Conservation (phyloP, 2,797 vertebrate species). For the Capromys pilorides region DNA sequence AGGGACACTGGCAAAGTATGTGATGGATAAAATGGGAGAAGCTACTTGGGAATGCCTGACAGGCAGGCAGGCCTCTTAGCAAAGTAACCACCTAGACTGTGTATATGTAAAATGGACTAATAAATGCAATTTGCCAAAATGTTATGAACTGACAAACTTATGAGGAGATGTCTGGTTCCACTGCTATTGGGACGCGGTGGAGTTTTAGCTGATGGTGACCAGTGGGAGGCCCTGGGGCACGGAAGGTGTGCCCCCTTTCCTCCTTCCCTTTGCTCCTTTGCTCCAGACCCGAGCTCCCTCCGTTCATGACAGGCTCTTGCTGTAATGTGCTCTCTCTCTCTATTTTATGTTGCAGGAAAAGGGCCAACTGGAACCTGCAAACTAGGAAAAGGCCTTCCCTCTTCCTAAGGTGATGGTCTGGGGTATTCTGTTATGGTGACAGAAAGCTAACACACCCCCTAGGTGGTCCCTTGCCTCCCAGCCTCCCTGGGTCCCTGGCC, state of each 20-base stretch:
- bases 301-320: accelerated
- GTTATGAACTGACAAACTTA: background rate
- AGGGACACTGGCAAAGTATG: background rate
- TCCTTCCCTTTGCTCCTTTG: background rate
- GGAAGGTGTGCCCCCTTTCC: too few species aligned
- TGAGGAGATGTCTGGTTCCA: background rate
- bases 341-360: background rate
- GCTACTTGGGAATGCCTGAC: background rate
- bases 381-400: background rate
- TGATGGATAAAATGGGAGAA: background rate
- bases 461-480: background rate
- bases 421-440: background rate
- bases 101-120: background rate
- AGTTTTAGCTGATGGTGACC: too few species aligned
- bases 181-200: background rate
- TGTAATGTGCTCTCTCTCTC: background rate
- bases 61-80: background rate
- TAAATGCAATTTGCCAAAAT: background rate
- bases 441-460: background rate
- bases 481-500: background rate
- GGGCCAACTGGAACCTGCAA: background rate
- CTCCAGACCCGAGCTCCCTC: background rate
- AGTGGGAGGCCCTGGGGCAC: too few species aligned
- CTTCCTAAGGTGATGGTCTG: background rate
- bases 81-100: background rate